Percentiles rank a stretch among this genome's conserved stretches.
Conservation (phyloP, 1,140 invertebrate genomes). For the Ceratina calcarata region DNA sequence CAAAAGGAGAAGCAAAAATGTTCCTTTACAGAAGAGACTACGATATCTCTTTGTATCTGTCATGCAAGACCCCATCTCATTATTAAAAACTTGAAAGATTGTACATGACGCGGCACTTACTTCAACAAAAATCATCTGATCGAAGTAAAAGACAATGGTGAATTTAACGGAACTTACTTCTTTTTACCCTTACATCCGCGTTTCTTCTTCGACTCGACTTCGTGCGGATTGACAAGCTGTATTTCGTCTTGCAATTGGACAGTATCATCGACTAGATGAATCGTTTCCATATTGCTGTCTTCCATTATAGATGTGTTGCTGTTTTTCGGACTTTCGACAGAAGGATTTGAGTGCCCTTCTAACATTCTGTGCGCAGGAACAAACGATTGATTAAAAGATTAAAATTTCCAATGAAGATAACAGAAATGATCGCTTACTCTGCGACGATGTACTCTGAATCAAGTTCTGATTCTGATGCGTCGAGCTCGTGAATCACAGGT, state of each 20-base stretch:
- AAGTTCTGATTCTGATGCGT: constrained; percentile 72
- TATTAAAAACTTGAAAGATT: constrained; percentile 40
- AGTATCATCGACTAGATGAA: constrained; percentile 60
- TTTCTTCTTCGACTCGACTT: constrained; percentile 63
- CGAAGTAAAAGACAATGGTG: not conserved
- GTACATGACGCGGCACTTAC: constrained; percentile 24
- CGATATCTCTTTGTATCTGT: constrained; percentile 1
- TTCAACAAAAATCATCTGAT: not conserved
- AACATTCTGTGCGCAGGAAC: constrained; percentile 65
- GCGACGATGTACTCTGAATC: constrained; percentile 73
- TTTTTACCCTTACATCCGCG: constrained; percentile 69
- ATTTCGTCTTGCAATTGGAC: constrained; percentile 55
- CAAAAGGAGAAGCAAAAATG: constrained; percentile 6
- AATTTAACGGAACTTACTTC: constrained; percentile 68
- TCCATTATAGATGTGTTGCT: constrained; percentile 49
- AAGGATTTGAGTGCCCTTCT: constrained; percentile 70
- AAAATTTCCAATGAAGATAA: not conserved
- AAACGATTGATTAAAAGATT: constrained; percentile 25
- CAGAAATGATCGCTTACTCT: constrained; percentile 67
- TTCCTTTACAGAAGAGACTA: not conserved
- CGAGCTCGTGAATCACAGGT: constrained; percentile 77
- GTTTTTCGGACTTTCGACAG: constrained; percentile 73
- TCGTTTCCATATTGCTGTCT: constrained; percentile 62
- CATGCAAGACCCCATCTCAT: constrained; percentile 21
- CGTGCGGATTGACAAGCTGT: constrained; percentile 51